phyloP scores from a whole-genome alignment of 1,140 invertebrate species.

The Cheumatopsyche charites region DNA sequence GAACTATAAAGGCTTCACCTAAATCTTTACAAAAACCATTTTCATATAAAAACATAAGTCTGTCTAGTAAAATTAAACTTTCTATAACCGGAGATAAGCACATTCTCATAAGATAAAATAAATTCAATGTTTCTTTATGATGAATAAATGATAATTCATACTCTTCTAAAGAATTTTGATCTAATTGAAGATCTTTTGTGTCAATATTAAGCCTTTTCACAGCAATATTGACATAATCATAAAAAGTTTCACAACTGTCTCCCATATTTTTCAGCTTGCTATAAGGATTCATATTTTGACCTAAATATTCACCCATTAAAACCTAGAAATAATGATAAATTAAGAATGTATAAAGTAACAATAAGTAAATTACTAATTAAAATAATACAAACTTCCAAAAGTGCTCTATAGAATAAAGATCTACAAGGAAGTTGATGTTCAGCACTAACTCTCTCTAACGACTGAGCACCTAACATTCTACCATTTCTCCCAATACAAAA shows the following conservation, averaged over 20 bases:
- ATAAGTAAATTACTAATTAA: conserved; percentile 49
- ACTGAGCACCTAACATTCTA: conserved; percentile 83
- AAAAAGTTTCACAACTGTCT: conserved; percentile 64
- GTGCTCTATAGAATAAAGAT: conserved; percentile 73
- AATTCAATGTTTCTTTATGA: conserved; percentile 69
- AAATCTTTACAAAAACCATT: conserved; percentile 65
- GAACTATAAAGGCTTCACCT: conserved; percentile 68
- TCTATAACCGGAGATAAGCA: conserved; percentile 84
- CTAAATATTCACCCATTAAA: conserved; percentile 55
- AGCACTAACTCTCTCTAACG: conserved; percentile 68
- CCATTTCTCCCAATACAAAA: conserved; percentile 71
- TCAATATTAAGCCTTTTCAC: conserved; percentile 62
- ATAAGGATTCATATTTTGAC: conserved; percentile 47
- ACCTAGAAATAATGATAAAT: conserved; percentile 48
- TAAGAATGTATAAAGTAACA: conserved; percentile 2
- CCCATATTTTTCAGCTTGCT: conserved; percentile 58
- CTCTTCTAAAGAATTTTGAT: conserved; percentile 58
- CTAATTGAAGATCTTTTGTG: conserved; percentile 54
- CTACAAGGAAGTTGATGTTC: conserved; percentile 64
- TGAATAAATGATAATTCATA: conserved; percentile 58
- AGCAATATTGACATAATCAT: conserved; percentile 70
- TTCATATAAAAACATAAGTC: conserved; percentile 80
- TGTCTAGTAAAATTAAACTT: conserved; percentile 82
- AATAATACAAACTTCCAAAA: conserved; percentile 69
- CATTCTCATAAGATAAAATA: conserved; percentile 83